phyloP scores from a whole-genome alignment of 2,113 vertebrate species.

The Macrotis lagotis region DNA sequence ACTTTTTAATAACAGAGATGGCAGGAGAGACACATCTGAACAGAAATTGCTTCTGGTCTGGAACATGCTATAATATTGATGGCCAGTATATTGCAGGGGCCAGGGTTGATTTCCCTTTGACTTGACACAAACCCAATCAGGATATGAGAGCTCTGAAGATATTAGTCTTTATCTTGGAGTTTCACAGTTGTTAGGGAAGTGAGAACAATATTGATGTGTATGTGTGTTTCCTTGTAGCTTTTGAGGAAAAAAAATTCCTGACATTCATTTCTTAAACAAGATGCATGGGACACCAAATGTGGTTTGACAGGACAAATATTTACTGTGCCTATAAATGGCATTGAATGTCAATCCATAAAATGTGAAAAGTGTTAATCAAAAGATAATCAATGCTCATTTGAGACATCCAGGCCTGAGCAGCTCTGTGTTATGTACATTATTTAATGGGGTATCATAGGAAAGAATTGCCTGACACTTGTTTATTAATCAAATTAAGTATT shows the following conservation, averaged over 20 bases:
- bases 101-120: neutral
- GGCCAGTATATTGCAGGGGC: neutral
- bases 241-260: neutral
- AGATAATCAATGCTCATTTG: neutral
- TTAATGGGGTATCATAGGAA: neutral
- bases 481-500: conserved; percentile 10
- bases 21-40: conserved; percentile 36
- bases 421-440: conserved; percentile 37
- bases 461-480: neutral
- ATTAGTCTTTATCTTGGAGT: conserved; percentile 22
- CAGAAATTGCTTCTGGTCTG: conserved; percentile 52
- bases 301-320: conserved; percentile 66
- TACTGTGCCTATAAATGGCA: conserved; percentile 40
- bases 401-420: neutral
- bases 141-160: conserved; percentile 45
- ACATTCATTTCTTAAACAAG: conserved; percentile 66
- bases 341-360: neutral
- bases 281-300: conserved; percentile 54
- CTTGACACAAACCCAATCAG: conserved; percentile 50
- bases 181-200: conserved; percentile 40
- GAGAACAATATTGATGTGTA: neutral
- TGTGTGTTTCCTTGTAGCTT: neutral
- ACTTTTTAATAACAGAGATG: conserved; percentile 51
- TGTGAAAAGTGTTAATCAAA: neutral
- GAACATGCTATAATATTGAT: neutral